Evolutionary conservation across 2,888 invertebrate species (phyloP).

Genomic region (Ethmia dodecea): DNA sequence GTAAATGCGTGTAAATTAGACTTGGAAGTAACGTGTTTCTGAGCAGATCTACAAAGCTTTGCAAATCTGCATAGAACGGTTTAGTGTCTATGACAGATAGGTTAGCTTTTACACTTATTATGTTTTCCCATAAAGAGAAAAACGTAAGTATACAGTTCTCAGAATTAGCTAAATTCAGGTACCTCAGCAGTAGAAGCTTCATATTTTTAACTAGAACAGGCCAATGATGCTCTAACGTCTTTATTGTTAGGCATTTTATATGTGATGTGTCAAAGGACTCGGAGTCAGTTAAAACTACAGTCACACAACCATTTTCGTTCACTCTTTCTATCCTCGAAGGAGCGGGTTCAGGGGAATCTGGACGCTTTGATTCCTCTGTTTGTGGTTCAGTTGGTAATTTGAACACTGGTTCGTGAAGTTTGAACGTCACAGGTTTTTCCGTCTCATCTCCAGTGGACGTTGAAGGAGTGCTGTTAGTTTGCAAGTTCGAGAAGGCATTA

Average conservation of each 20-base stretch:
- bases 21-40: constrained; percentile 85
- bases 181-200: constrained; percentile 75
- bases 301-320: constrained; percentile 75
- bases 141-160: constrained; percentile 89
- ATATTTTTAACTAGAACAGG: constrained; percentile 86
- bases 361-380: constrained; percentile 39
- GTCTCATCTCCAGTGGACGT: constrained; percentile 44
- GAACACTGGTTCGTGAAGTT: constrained; percentile 60
- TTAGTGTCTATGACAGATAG: constrained; percentile 92
- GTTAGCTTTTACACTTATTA: constrained; percentile 94
- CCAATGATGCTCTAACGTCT: constrained; percentile 91
- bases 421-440: constrained; percentile 42
- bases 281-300: constrained; percentile 83
- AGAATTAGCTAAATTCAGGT: constrained; percentile 76
- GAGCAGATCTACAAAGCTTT: constrained; percentile 85
- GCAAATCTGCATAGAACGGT: constrained; percentile 90
- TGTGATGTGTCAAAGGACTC: constrained; percentile 91
- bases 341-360: constrained; percentile 48
- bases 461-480: constrained; percentile 57
- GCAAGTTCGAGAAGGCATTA: constrained; percentile 66
- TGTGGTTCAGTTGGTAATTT: constrained; percentile 43
- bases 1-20: constrained; percentile 89
- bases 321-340: constrained; percentile 59
- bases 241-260: constrained; percentile 91
- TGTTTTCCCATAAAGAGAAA: constrained; percentile 91